Percentiles rank a stretch among this genome's conserved stretches.
Evolutionary conservation across 2,888 invertebrate genomes (phyloP).

Genomic region (Gymnosoma rotundatum): DNA sequence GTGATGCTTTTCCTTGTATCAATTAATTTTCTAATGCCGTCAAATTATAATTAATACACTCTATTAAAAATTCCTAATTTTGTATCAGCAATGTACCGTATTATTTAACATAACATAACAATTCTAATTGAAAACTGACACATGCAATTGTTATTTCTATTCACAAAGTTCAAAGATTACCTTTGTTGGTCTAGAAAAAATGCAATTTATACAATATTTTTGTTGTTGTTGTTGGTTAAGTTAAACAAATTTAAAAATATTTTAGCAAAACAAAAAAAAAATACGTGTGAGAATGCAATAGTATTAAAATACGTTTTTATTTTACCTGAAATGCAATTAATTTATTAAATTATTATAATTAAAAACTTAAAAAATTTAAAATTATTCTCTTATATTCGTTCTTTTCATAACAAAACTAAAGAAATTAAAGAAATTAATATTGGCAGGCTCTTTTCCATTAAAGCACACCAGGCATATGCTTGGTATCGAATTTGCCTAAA

Average conservation of each 20-base stretch:
- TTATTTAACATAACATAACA: conserved; percentile 1
- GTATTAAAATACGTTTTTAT: not conserved
- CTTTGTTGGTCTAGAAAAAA: not conserved
- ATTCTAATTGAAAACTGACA: not conserved
- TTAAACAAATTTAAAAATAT: not conserved
- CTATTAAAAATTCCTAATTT: not conserved
- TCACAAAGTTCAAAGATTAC: conserved; percentile 1
- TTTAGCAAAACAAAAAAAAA: conserved; percentile 20
- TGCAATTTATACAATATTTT: not conserved
- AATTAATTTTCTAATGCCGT: no score
- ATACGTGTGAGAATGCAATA: not conserved
- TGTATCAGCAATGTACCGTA: not conserved
- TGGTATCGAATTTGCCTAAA: no score
- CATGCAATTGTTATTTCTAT: not conserved
- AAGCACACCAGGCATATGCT: no score
- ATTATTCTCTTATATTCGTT: no score
- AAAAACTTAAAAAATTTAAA: not conserved
- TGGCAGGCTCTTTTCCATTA: no score
- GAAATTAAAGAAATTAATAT: no score
- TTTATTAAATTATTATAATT: not conserved
- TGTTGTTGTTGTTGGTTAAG: not conserved
- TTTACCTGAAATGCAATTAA: conserved; percentile 4
- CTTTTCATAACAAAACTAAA: no score
- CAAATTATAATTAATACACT: no score
- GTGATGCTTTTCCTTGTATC: no score